Evolutionary conservation across 2,113 vertebrate genomes (phyloP), one percentile per base, ranked within the genome.

Genomic region (Toxotes jaculatrix): DNA sequence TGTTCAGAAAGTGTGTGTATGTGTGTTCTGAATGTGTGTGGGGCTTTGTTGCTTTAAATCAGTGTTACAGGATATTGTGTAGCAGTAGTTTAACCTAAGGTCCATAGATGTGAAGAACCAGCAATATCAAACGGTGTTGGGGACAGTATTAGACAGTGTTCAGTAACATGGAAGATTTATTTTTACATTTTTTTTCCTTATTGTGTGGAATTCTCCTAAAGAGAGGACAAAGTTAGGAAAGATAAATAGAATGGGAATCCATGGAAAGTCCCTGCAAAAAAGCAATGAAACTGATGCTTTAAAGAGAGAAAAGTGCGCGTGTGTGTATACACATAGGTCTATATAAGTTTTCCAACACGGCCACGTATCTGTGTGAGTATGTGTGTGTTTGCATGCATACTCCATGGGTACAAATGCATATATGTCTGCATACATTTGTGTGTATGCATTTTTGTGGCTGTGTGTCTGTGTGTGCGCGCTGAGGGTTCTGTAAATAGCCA

Each of bases 191-290:
- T 87, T 89, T 88, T 85, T 71, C 85, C 82, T 92, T 89, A 89
- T 91, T 91, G 87, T 91, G 80, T 80, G 79, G 78, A 92, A 91
- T 94, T 92, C 82, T 86, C 92, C 83, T 86, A 90, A 93, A 93
- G 85, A 90, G 86, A 87, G 91, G 92, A 93, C 91, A 93, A 91
- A 81, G 79, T 90, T 90, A 80, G 91, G 93, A 95, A 94, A 94
- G 90, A 93, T 92, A 95, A 95, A 95, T 93, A 95, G 71, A 92
- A 91, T 83, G 79, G 81, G 85, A 93, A 90, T 90, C 59, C 83
- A 89, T 85, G 93, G 94, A 95, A 96, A 95, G 93, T 95, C 94
- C 93, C 94, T 87, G 84, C 88, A 91, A 90, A 89, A 88, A 93
- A 87, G 90, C 90, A 90, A 90, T 92, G 91, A 92, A 93, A 92